A percentile compares a stretch with the other conserved stretches of the same genome.
These are phyloP conservation scores for Darevskia nairensis DNA, from an alignment of 2,797 vertebrate genomes.

Conservation along the genomic window DNA sequence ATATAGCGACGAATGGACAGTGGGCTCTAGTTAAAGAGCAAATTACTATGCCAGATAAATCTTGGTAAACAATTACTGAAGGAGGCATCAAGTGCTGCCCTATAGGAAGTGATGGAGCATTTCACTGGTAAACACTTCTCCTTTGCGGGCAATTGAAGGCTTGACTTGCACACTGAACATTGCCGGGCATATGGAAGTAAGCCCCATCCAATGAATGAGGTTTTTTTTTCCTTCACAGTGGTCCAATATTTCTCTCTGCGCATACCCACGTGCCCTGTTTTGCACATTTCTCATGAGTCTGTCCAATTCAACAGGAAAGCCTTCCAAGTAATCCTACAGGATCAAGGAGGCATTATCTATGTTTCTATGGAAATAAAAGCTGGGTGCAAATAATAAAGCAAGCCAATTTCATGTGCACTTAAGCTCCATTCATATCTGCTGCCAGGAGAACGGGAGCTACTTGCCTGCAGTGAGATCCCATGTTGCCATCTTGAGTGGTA, in stretches of 20 bases:
- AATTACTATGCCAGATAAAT: constrained; percentile 44
- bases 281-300: background rate
- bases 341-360: background rate
- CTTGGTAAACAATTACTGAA: constrained; percentile 59
- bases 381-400: no score
- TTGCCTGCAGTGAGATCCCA: background rate
- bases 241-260: background rate
- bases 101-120: constrained; percentile 8
- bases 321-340: background rate
- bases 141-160: background rate
- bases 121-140: constrained; percentile 27
- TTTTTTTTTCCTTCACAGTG: background rate
- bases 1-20: constrained; percentile 56
- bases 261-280: background rate
- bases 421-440: background rate
- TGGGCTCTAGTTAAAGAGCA: constrained; percentile 49
- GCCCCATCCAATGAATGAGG: background rate
- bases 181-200: background rate
- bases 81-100: constrained; percentile 14
- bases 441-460: background rate
- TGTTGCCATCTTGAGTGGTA: no score
- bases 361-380: no score
- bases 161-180: background rate
- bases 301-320: background rate
- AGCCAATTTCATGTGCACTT: no score